phyloP scores from a whole-genome alignment of 2,113 vertebrate species.

The Ammodytes dubius region DNA sequence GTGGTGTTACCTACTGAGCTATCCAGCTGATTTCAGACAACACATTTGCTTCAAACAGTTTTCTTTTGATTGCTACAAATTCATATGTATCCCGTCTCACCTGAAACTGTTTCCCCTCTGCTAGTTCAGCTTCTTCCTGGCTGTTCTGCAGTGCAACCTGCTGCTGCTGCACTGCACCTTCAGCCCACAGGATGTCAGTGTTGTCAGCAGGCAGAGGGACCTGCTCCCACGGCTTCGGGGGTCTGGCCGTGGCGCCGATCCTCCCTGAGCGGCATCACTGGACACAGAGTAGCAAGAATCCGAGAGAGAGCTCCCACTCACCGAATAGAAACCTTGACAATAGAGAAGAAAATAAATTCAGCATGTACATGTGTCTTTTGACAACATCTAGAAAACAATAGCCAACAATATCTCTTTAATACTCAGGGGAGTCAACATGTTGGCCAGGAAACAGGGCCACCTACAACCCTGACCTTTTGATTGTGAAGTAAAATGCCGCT shows the following conservation, averaged over 20 bases:
- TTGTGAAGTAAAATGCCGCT: background rate
- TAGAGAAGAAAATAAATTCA: conserved; percentile 10
- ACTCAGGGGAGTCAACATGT: background rate
- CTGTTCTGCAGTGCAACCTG: conserved; percentile 50
- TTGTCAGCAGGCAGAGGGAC: conserved; percentile 78
- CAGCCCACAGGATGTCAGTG: conserved; percentile 81
- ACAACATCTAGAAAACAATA: background rate
- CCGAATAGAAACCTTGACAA: conserved; percentile 86
- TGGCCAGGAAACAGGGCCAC: background rate
- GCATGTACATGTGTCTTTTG: background rate
- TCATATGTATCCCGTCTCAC: conserved; percentile 58
- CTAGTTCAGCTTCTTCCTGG: conserved; percentile 43
- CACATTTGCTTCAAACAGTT: background rate
- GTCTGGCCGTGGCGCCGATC: conserved; percentile 49
- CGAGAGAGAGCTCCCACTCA: conserved; percentile 88
- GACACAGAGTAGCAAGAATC: conserved; percentile 88
- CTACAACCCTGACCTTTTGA: background rate
- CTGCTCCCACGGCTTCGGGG: conserved; percentile 75
- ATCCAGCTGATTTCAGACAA: background rate
- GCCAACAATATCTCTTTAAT: background rate
- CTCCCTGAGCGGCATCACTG: conserved; percentile 81
- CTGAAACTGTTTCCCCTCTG: conserved; percentile 74
- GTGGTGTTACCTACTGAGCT: background rate
- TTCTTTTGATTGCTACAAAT: background rate
- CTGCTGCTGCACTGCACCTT: conserved; percentile 66